Conservation (phyloP, 2,797 vertebrate genomes). For the Cygnus olor region DNA sequence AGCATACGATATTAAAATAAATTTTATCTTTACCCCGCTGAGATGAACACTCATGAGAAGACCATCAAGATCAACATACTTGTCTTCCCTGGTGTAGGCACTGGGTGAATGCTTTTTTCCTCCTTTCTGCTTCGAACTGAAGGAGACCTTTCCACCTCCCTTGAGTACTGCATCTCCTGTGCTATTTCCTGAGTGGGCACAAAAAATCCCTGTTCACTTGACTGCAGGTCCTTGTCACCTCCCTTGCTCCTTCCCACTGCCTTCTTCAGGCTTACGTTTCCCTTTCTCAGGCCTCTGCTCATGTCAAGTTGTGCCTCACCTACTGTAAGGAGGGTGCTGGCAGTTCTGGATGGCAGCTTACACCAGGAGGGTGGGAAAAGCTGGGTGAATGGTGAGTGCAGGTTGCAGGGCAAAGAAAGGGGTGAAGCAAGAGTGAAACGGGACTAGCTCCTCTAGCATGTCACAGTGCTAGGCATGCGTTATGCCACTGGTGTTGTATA, state of each 20-base stretch:
- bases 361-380: not conserved
- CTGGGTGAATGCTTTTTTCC: not conserved
- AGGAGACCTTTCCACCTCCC: constrained; percentile 23
- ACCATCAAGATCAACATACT: not conserved
- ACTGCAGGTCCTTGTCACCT: not conserved
- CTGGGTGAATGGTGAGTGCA: not conserved
- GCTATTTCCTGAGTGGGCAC: not conserved
- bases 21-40: not conserved
- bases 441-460: not conserved
- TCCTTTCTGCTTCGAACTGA: not conserved
- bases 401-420: not conserved
- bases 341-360: not conserved
- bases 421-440: not conserved
- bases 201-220: not conserved
- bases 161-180: not conserved
- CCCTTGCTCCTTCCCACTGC: not conserved
- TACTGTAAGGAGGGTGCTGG: not conserved
- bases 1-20: not conserved
- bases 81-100: not conserved
- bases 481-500: not conserved
- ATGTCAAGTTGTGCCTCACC: not conserved
- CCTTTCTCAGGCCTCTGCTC: not conserved
- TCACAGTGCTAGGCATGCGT: not conserved
- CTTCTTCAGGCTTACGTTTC: not conserved
- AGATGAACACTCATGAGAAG: not conserved